Percentiles rank a stretch among this genome's conserved stretches.
Conservation (phyloP, 2,888 invertebrate genomes). For the Scaptomyza reducta region DNA sequence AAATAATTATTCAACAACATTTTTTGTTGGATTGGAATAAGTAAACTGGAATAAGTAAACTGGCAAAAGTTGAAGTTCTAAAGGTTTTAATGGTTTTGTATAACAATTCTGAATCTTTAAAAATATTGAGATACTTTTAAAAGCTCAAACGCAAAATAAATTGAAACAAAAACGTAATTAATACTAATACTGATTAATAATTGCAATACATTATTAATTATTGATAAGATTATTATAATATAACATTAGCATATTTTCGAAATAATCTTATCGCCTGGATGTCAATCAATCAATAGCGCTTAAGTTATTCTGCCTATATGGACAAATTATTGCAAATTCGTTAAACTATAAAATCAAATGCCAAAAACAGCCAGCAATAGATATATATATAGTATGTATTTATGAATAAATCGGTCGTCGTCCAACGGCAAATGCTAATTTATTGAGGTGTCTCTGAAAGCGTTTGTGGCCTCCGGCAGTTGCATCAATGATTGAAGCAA, state of each 20-base stretch:
- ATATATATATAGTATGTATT: no score
- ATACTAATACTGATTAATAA: not conserved
- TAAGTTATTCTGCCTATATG: slow-evolving; percentile 40
- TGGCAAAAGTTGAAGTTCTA: no score
- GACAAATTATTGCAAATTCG: slow-evolving; percentile 33
- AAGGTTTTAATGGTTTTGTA: no score
- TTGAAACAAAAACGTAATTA: not conserved
- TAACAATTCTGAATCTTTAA: no score
- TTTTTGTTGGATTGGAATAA: no score
- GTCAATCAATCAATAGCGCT: slow-evolving; percentile 22
- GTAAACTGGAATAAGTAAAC: no score
- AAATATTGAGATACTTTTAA: no score
- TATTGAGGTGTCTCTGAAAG: slow-evolving; percentile 40
- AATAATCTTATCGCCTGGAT: slow-evolving; percentile 3
- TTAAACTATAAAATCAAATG: slow-evolving; percentile 23
- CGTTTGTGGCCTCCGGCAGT: slow-evolving; percentile 53
- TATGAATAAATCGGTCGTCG: slow-evolving; percentile 16
- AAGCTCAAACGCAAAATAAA: not conserved
- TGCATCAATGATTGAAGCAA: slow-evolving; percentile 39
- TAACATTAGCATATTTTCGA: not conserved
- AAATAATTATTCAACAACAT: not conserved
- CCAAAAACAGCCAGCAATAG: not conserved
- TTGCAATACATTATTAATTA: no score
- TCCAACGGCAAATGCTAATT: slow-evolving; percentile 56
- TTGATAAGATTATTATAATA: slow-evolving; percentile 8